Conservation (phyloP, 53 echinoderm and acorn worm species). For the Antedon mediterranea region DNA sequence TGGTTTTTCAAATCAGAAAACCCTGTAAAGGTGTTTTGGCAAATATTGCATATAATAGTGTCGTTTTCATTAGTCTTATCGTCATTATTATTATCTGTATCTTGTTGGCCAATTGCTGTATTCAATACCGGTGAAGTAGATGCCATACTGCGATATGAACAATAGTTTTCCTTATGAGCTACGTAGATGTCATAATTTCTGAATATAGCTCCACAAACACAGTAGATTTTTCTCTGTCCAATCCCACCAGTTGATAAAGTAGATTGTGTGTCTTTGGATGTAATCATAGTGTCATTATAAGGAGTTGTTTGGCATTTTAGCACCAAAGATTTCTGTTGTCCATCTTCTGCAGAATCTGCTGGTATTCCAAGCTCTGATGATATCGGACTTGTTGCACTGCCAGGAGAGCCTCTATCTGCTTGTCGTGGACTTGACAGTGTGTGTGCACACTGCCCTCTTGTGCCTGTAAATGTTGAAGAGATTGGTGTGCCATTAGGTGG, state of each 20-base stretch:
- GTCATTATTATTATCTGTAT: not conserved
- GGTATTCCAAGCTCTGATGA: not conserved
- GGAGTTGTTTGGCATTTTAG: not conserved
- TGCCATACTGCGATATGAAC: not conserved
- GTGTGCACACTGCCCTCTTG: not conserved
- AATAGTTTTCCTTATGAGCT: not conserved
- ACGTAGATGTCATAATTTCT: not conserved
- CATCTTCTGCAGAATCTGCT: not conserved
- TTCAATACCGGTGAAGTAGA: not conserved
- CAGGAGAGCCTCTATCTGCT: not conserved
- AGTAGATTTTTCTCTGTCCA: not conserved
- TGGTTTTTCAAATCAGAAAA: not conserved
- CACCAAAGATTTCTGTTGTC: not conserved
- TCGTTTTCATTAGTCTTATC: not conserved
- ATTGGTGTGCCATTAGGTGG: not conserved
- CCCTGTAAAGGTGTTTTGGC: not conserved
- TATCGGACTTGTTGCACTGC: not conserved
- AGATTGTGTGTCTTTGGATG: not conserved
- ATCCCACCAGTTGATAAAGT: not conserved
- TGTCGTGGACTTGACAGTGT: not conserved
- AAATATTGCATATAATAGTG: not conserved
- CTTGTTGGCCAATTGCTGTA: not conserved
- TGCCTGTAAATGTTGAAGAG: not conserved
- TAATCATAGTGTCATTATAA: not conserved
- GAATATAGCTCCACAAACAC: not conserved